Conservation (phyloP, 2,888 invertebrate species). For the Deladenus siricidicola region DNA sequence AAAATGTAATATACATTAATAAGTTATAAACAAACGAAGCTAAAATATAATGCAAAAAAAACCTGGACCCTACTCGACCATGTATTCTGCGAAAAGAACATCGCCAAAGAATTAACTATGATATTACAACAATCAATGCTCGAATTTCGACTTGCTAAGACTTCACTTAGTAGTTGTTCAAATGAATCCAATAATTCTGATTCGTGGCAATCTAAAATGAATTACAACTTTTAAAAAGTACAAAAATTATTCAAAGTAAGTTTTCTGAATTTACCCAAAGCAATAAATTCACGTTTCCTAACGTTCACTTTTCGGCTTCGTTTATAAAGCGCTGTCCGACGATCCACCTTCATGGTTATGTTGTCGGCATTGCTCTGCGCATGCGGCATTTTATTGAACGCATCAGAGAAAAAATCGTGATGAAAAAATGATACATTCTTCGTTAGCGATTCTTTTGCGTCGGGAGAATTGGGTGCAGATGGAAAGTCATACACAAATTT, state of each 20-base stretch:
- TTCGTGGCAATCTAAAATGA: slow-evolving; percentile 1
- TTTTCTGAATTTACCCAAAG: neutral
- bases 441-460: neutral
- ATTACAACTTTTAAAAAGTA: neutral
- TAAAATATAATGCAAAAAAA: no score
- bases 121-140: neutral
- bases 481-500: no score
- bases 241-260: neutral
- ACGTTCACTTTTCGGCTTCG: neutral
- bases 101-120: neutral
- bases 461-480: neutral
- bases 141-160: neutral
- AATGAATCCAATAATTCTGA: neutral
- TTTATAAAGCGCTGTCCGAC: neutral
- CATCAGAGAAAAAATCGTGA: neutral
- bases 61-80: slow-evolving; percentile 1
- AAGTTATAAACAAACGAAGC: no score
- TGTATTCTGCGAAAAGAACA: neutral
- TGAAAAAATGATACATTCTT: neutral
- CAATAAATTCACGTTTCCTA: neutral
- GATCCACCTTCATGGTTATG: neutral
- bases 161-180: neutral
- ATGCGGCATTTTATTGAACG: neutral
- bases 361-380: neutral
- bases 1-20: neutral